phyloP scores from a whole-genome alignment of 1,140 invertebrate genomes.

The Macrocentrus cingulum region DNA sequence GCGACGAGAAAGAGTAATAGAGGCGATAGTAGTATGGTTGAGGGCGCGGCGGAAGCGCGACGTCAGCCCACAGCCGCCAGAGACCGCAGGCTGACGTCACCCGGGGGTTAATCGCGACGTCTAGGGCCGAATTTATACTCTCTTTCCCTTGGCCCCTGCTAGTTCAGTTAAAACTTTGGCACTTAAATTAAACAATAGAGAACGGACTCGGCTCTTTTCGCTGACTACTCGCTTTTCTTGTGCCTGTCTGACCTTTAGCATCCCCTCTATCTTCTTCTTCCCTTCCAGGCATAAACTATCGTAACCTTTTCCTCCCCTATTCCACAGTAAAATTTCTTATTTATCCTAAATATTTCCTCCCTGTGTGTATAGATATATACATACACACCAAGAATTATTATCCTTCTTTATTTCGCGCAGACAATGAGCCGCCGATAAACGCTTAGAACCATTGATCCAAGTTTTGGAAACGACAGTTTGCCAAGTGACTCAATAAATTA shows the following conservation, averaged over 20 bases:
- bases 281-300: too few relatives aligned
- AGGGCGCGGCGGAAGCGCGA: constrained; percentile 23
- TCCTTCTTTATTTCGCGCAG: constrained; percentile 2
- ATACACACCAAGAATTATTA: not conserved
- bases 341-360: not conserved
- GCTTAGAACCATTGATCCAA: not conserved
- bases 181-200: constrained; percentile 56
- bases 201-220: constrained; percentile 43
- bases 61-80: constrained; percentile 27
- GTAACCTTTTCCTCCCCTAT: constrained; percentile 4
- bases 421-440: constrained; percentile 7
- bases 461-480: constrained; percentile 5
- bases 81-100: constrained; percentile 24
- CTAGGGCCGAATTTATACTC: constrained; percentile 23
- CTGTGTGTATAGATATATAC: not conserved
- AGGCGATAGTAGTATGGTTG: not conserved
- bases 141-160: constrained; percentile 30
- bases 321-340: constrained; percentile 1
- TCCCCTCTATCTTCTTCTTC: constrained; percentile 9
- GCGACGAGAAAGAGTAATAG: constrained; percentile 1
- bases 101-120: constrained; percentile 22
- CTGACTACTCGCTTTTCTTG: constrained; percentile 10
- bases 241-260: not conserved
- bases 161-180: constrained; percentile 52
- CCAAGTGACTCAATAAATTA: not conserved